phyloP scores from a whole-genome alignment of 2,888 invertebrate genomes.

The Chloroclystis v-ata region DNA sequence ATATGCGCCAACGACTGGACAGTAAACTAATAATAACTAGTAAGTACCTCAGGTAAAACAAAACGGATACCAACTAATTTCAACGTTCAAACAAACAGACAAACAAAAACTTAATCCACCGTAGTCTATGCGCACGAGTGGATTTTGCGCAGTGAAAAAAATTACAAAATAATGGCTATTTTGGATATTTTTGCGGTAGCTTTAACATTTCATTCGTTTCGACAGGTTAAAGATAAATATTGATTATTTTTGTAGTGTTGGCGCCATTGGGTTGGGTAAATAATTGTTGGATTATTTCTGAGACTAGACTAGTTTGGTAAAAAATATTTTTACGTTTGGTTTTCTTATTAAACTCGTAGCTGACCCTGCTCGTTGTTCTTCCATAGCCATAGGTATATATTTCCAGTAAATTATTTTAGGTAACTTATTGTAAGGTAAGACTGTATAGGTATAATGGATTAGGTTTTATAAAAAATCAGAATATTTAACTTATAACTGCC shows the following conservation, averaged over 20 bases:
- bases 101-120: background rate
- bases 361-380: too few relatives aligned
- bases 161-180: constrained; percentile 19
- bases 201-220: constrained; percentile 22
- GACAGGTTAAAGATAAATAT: constrained; percentile 37
- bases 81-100: constrained; percentile 1
- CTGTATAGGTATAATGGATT: too few relatives aligned
- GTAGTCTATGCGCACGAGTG: constrained; percentile 1
- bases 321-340: background rate
- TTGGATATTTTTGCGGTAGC: constrained; percentile 16
- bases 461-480: too few relatives aligned
- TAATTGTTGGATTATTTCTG: background rate
- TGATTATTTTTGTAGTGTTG: constrained; percentile 23
- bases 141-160: constrained; percentile 6
- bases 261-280: constrained; percentile 12
- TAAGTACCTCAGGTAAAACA: background rate
- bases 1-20: too few relatives aligned
- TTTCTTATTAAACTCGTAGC: background rate
- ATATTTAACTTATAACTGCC: too few relatives aligned
- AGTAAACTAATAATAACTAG: background rate
- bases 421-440: too few relatives aligned
- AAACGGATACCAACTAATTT: background rate
- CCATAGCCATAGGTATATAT: too few relatives aligned
- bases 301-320: background rate
- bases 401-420: too few relatives aligned